Evolutionary conservation across 2,113 vertebrate genomes (phyloP), one percentile per base, ranked within the genome.

Genomic region (Ammodytes dubius): DNA sequence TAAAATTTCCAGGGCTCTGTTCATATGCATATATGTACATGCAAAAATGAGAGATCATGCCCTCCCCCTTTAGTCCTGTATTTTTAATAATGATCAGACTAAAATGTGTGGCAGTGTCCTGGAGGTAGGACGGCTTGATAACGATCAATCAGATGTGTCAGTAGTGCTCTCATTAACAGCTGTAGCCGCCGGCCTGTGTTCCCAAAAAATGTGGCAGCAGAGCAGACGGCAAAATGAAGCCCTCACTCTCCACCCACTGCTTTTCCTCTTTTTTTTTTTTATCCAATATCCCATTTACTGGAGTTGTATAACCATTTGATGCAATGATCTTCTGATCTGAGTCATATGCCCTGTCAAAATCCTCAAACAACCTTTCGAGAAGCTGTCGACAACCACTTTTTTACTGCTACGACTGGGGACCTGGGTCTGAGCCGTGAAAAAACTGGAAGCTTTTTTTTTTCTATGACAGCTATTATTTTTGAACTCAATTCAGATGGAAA

Each of bases 81-180:
- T 89, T 88, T 87, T 88, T 50, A 74, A 90, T 86, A 78, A 71
- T 65, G 74, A 66, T 71, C 61, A 78, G 81, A 86, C 60, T 63
- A 66, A 88, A 85, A 90, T 13, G 65, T 42, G 81, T 73, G 39
- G 80, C 35, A 15, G 66, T 17, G 12, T 61, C 82, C 45, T 39
- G 70, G 68, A 85, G 81, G 79, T 66, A 79, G 60, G 71, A 75
- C 70, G 5, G 74, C 61, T 85, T 67, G 58, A 78, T 61, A 80
- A 80, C 72, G 77, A 88, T 89, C 80, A 90, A 40, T 87, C 85
- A 75, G 56, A 90, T 71, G 37, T 72, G 84, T 85, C 78, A 79
- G 67, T 9, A 67, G 61, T 70, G 45, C 61, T 79, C 74, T 58
- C 63, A 39, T 77, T 79, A 75, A 75, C 53, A 73, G 84, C 75